phyloP scores from a whole-genome alignment of 2,888 invertebrate genomes.

The Lydus trimaculatus region DNA sequence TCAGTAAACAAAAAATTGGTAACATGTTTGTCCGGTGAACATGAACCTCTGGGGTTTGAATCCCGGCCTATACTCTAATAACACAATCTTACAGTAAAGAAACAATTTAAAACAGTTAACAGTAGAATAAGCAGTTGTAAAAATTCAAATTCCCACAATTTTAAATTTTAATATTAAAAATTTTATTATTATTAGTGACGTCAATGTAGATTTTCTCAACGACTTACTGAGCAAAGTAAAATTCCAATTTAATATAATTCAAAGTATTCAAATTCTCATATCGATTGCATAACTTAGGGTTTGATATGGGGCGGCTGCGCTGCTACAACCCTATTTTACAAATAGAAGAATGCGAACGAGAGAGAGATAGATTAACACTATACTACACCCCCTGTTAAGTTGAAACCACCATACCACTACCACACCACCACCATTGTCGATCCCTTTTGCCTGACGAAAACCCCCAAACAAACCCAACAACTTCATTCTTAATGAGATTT shows the following conservation, averaged over 20 bases:
- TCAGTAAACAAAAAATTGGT: slow-evolving; percentile 25
- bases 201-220: neutral
- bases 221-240: slow-evolving; percentile 21
- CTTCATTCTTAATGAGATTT: slow-evolving; percentile 64
- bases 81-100: no score
- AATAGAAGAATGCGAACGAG: slow-evolving; percentile 13
- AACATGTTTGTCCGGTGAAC: no score
- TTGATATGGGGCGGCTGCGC: slow-evolving; percentile 8
- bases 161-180: neutral
- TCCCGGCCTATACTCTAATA: no score
- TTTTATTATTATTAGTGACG: neutral
- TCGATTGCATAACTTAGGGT: slow-evolving; percentile 51
- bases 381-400: slow-evolving; percentile 17
- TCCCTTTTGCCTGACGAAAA: slow-evolving; percentile 5
- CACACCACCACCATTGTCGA: slow-evolving; percentile 21
- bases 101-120: neutral
- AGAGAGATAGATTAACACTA: slow-evolving; percentile 24
- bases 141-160: no score
- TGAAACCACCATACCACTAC: slow-evolving; percentile 26
- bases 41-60: slow-evolving; percentile 33
- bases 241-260: slow-evolving; percentile 45
- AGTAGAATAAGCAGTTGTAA: no score
- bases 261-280: slow-evolving; percentile 54
- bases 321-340: slow-evolving; percentile 16
- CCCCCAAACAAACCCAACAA: slow-evolving; percentile 57